Evolutionary conservation across 2,113 vertebrate genomes (phyloP).

Genomic region (Malaclemys terrapin): DNA sequence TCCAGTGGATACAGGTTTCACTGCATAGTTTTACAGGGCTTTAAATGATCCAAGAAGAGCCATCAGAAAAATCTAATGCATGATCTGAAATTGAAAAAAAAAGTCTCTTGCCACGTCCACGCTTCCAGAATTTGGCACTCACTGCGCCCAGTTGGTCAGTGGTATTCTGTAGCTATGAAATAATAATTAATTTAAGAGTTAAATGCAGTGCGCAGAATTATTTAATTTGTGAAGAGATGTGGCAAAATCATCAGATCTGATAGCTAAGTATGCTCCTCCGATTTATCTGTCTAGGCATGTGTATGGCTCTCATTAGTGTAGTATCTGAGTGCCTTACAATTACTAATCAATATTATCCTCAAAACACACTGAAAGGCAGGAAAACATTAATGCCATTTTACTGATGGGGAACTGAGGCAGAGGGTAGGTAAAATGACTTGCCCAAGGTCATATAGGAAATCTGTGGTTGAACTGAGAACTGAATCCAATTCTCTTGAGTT

Average conservation of each 20-base stretch:
- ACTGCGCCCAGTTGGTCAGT: not conserved
- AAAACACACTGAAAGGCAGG: not conserved
- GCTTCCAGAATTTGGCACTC: not conserved
- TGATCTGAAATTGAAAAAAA: not conserved
- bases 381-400: not conserved
- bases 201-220: not conserved
- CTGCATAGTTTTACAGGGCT: not conserved
- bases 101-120: not conserved
- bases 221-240: not conserved
- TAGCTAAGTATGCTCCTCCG: not conserved
- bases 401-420: not conserved
- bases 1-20: not conserved
- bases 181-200: not conserved
- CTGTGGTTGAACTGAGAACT: not conserved
- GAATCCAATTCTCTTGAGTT: not conserved
- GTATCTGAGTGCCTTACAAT: not conserved
- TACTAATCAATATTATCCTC: not conserved
- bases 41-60: not conserved
- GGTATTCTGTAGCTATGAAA: not conserved
- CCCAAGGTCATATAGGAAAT: not conserved
- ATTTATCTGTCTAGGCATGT: not conserved
- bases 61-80: constrained; percentile 11
- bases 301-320: not conserved
- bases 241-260: not conserved
- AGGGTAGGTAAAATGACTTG: not conserved